Conservation (phyloP, 2,888 invertebrate genomes). For the Microctonus aethiopoides region DNA sequence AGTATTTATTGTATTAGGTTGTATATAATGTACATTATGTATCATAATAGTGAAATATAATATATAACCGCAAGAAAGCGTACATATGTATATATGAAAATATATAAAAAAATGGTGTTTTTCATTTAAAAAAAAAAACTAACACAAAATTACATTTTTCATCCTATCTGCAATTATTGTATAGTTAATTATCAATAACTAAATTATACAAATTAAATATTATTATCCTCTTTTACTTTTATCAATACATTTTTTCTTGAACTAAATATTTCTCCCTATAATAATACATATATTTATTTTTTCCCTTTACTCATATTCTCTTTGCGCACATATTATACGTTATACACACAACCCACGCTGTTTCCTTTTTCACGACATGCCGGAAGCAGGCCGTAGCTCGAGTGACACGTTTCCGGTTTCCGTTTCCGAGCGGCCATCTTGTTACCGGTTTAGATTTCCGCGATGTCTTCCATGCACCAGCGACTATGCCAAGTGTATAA, state of each 20-base stretch:
- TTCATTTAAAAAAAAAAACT: conserved; percentile 24
- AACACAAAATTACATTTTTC: too few species aligned
- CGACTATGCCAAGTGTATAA: conserved; percentile 10
- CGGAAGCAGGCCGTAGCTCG: conserved; percentile 63
- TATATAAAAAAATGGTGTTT: conserved; percentile 53
- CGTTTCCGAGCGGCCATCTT: conserved; percentile 67
- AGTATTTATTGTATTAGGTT: conserved; percentile 59
- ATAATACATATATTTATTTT: too few species aligned
- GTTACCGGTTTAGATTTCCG: conserved; percentile 64
- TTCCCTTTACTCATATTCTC: neutral
- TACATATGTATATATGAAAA: conserved; percentile 61
- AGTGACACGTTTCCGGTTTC: conserved; percentile 67
- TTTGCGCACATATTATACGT: neutral
- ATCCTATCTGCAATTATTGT: too few species aligned
- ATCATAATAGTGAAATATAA: conserved; percentile 52
- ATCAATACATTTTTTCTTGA: too few species aligned
- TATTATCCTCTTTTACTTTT: neutral
- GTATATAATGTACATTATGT: conserved; percentile 66
- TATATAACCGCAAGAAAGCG: conserved; percentile 39
- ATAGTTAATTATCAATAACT: too few species aligned
- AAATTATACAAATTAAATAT: too few species aligned
- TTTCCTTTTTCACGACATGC: conserved; percentile 59
- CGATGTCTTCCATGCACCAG: conserved; percentile 25
- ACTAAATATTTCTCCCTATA: too few species aligned
- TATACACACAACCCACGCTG: conserved; percentile 17